Evolutionary conservation across 53 echinoderm and acorn worm species (phyloP).

Genomic region (Mesocentrotus franciscanus): DNA sequence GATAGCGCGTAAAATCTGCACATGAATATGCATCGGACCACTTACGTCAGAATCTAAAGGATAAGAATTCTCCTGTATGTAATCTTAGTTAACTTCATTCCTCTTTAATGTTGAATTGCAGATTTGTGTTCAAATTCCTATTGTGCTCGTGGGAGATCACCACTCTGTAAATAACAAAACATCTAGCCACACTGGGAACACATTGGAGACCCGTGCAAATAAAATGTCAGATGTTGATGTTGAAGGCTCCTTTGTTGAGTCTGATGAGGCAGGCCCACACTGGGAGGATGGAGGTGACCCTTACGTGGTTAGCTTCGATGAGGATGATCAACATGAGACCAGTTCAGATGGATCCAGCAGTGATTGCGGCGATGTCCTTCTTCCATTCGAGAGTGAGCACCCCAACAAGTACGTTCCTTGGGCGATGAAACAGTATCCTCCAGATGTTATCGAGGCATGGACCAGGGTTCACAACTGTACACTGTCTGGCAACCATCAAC

Average conservation of each 20-base stretch:
- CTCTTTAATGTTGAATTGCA: neutral
- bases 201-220: neutral
- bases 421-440: conserved; percentile 35
- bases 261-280: neutral
- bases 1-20: too few relatives aligned
- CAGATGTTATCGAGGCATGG: conserved; percentile 36
- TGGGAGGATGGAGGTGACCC: neutral
- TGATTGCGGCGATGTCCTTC: neutral
- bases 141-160: neutral
- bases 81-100: neutral
- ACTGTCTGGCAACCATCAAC: conserved; percentile 9
- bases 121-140: neutral
- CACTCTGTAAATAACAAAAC: neutral
- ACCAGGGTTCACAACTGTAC: conserved; percentile 51
- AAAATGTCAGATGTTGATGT: conserved; percentile 17
- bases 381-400: conserved; percentile 30
- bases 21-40: too few relatives aligned
- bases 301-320: neutral
- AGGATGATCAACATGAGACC: neutral
- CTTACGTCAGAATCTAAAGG: too few relatives aligned
- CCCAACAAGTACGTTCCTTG: conserved; percentile 48
- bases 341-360: conserved; percentile 21
- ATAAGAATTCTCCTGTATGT: neutral
- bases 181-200: neutral
- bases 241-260: neutral